Conservation (phyloP, 2,888 invertebrate species). For the Agrilus cyanescens region DNA sequence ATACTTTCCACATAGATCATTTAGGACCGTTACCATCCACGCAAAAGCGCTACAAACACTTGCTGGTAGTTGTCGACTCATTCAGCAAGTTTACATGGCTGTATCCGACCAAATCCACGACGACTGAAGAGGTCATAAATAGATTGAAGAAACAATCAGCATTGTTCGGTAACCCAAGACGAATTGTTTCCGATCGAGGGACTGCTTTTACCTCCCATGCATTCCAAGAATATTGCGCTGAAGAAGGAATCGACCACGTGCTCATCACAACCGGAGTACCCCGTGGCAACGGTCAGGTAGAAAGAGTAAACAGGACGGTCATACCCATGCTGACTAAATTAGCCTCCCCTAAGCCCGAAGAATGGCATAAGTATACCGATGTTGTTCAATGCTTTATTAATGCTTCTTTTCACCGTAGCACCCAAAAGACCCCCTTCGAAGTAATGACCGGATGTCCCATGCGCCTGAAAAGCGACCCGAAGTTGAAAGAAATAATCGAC, state of each 20-base stretch:
- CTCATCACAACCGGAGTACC: conserved; percentile 6
- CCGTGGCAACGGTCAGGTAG: conserved; percentile 5
- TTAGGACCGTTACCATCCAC: conserved; percentile 24
- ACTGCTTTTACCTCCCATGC: conserved; percentile 11
- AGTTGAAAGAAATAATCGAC: no score
- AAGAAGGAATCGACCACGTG: conserved; percentile 7
- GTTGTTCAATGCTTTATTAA: conserved; percentile 9
- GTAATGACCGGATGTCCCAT: conserved; percentile 15
- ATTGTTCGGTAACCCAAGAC: conserved; percentile 12
- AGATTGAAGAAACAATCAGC: conserved; percentile 6
- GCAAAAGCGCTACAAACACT: conserved; percentile 20
- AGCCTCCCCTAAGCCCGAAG: conserved; percentile 6
- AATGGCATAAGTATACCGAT: conserved; percentile 13
- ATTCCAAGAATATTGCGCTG: conserved; percentile 6
- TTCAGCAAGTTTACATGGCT: conserved; percentile 10
- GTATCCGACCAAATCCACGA: conserved; percentile 3
- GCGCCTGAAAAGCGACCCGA: no score
- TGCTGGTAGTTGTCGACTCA: conserved; percentile 23
- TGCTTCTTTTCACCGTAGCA: no score
- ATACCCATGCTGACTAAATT: conserved; percentile 12
- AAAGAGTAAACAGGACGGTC: conserved; percentile 5
- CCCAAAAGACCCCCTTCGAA: no score
- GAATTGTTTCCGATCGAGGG: conserved; percentile 13
- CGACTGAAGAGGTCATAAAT: conserved; percentile 5
- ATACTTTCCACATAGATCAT: conserved; percentile 25